phyloP scores from a whole-genome alignment of 2,797 vertebrate species.

The Meda fulgida region DNA sequence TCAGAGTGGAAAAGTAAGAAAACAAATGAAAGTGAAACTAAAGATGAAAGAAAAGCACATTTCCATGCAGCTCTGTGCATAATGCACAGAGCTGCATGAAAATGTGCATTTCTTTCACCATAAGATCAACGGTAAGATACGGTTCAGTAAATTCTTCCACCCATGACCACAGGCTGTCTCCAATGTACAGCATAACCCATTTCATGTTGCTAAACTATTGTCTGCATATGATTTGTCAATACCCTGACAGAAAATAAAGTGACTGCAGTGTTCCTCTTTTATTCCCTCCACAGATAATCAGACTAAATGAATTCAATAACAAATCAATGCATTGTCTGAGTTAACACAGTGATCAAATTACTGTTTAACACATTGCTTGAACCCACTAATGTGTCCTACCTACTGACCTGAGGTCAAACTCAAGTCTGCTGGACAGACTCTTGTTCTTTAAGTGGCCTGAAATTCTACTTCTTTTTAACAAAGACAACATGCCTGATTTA shows the following conservation, averaged over 20 bases:
- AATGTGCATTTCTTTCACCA: too few relatives aligned
- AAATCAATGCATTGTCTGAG: constrained; percentile 4
- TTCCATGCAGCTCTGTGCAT: neutral
- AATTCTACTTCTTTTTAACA: neutral
- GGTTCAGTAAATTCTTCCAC: constrained; percentile 10
- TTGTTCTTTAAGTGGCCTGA: neutral
- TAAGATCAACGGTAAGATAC: neutral
- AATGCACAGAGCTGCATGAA: too few relatives aligned
- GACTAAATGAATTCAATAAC: neutral
- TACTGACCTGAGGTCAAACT: neutral
- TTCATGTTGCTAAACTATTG: neutral
- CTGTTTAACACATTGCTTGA: neutral
- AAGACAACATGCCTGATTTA: neutral
- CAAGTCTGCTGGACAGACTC: neutral
- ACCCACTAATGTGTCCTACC: neutral
- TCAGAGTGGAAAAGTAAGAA: neutral
- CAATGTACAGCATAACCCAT: neutral
- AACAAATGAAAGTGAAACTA: constrained; percentile 12
- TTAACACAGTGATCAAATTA: constrained; percentile 4
- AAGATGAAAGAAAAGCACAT: neutral
- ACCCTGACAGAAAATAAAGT: neutral
- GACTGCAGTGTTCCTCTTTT: constrained; percentile 48
- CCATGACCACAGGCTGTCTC: neutral
- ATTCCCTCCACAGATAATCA: neutral
- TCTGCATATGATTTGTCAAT: neutral